Evolutionary conservation across 2,113 vertebrate genomes (phyloP), one percentile per base, ranked within the genome.

Genomic region (Phalacrocorax brasilianus): DNA sequence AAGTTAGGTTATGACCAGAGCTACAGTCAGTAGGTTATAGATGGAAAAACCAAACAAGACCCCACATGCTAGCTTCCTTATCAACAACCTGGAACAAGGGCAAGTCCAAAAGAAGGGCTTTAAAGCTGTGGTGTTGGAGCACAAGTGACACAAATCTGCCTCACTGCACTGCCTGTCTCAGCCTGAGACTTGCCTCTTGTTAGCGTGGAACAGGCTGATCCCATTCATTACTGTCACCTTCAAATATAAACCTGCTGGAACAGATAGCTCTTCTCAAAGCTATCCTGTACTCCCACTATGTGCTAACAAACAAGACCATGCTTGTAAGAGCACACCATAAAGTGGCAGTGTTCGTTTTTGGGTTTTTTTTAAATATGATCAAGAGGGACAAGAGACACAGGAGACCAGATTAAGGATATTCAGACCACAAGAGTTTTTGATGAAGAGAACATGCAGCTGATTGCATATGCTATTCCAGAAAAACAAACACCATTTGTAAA

Each of bases 241-340:
- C 87, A 89, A 74, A 94, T 82, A 65, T 73, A 88, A 96, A 96
- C 89, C 93, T 95, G 84, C 86, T 90, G 88, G 91, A 92, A 83
- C 87, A 88, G 66, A 78, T 30, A 85, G 65, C 55, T 90, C 83
- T 47, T 50, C 77, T 70, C 78, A 86, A 87, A 92, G 79, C 78
- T 85, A 68, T 66, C 84, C 52, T 20, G 2, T 84, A 40, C 73
- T 83, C 82, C 77, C 32, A 47, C 44, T 59, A 7, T 63, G 55
- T 80, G 89, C 83, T 97, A 94, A 85, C 91, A 76, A 91, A 80
- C 28, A 90, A 94, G 79, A 77, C 70, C 16, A 2, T 77, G 89
- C 68, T 79, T 85, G 71, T 68, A 70, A 85, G 59, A 95, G 59
- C 75, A 87, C 55, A 83, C 44, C n/a, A 42, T 55, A 28, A 89